Evolutionary conservation across 1,140 invertebrate species (phyloP).

Genomic region (Tigriopus japonicus): DNA sequence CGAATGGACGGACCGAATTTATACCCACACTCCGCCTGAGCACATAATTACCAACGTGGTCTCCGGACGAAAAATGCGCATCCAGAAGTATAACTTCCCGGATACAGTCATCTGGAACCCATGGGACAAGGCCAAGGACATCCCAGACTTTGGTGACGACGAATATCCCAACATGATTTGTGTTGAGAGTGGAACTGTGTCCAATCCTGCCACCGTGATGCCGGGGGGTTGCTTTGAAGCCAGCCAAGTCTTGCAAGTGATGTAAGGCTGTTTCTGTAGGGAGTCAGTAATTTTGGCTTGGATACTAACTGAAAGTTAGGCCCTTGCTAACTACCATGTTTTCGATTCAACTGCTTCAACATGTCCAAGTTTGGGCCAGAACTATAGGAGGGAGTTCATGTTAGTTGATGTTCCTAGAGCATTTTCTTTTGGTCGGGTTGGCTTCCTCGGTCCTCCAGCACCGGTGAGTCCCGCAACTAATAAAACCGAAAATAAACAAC

Average conservation of each 20-base stretch:
- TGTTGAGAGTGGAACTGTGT: constrained; percentile 77
- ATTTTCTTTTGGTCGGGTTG: too few species aligned
- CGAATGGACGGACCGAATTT: constrained; percentile 81
- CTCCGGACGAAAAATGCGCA: constrained; percentile 68
- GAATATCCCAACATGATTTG: constrained; percentile 89
- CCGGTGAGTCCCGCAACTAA: too few species aligned
- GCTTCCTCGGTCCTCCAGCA: too few species aligned
- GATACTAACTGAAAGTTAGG: too few species aligned
- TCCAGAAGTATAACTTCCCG: constrained; percentile 82
- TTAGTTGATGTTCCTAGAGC: too few species aligned
- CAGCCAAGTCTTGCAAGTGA: constrained; percentile 62
- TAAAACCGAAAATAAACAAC: too few species aligned
- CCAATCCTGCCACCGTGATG: constrained; percentile 56
- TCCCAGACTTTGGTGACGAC: constrained; percentile 81
- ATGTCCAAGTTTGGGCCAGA: too few species aligned
- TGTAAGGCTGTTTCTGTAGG: constrained; percentile 22
- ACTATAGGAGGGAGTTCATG: too few species aligned
- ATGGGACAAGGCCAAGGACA: constrained; percentile 80
- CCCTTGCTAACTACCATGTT: too few species aligned
- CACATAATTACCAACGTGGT: constrained; percentile 82
- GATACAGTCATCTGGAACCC: constrained; percentile 94
- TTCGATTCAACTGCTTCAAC: too few species aligned
- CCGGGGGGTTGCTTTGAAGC: constrained; percentile 71
- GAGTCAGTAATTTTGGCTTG: too few species aligned
- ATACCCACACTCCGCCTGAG: constrained; percentile 75